phyloP scores from a whole-genome alignment of 2,113 vertebrate species.

The Siphamia tubifer region DNA sequence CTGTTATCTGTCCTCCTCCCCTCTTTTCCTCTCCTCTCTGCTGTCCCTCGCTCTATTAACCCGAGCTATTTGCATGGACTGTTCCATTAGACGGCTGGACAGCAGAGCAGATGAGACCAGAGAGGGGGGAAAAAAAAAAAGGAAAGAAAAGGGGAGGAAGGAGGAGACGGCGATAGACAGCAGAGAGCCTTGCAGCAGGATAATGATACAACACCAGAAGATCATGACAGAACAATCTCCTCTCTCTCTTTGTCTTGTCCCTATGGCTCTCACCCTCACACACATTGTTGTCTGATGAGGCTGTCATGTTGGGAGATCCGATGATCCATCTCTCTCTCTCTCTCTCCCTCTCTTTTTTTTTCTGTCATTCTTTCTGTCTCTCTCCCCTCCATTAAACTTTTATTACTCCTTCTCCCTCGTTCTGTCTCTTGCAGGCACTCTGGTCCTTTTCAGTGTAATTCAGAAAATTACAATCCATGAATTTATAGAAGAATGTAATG shows the following conservation, averaged over 20 bases:
- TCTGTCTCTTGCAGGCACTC: slow-evolving; percentile 10
- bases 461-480: slow-evolving; percentile 43
- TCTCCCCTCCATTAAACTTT: slow-evolving; percentile 44
- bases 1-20: neutral
- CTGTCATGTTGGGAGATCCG: slow-evolving; percentile 36
- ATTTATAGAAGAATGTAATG: slow-evolving; percentile 34
- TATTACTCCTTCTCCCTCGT: slow-evolving; percentile 28
- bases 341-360: neutral
- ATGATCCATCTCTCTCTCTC: slow-evolving; percentile 46
- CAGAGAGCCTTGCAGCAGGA: slow-evolving; percentile 9
- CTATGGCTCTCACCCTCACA: neutral
- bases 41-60: slow-evolving; percentile 60
- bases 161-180: neutral
- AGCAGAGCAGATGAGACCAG: slow-evolving; percentile 55
- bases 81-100: slow-evolving; percentile 63
- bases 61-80: slow-evolving; percentile 54
- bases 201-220: slow-evolving; percentile 37
- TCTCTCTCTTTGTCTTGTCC: neutral
- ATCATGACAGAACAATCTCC: slow-evolving; percentile 56
- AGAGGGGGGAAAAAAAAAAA: neutral
- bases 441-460: slow-evolving; percentile 13
- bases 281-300: slow-evolving; percentile 37
- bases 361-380: neutral
- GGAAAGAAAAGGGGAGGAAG: no score
- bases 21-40: neutral